Evolutionary conservation across 1,140 invertebrate genomes (phyloP), one percentile per base, ranked within the genome.

Genomic region (Trachelipus rathkii): DNA sequence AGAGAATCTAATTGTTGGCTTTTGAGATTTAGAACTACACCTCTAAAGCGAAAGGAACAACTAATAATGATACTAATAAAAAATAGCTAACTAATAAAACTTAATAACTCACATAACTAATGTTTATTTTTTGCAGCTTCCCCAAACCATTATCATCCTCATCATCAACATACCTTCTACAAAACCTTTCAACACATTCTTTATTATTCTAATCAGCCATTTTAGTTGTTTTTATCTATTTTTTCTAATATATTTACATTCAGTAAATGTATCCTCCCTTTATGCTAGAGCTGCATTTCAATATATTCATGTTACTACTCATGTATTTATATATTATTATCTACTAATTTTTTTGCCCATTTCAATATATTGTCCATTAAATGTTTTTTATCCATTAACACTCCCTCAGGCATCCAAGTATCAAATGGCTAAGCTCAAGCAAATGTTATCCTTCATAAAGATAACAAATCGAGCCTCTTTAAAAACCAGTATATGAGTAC

Each of bases 341-440:
- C n/a, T 6, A 33, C 33, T 33, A 33, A 33, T 33, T 33, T 33
- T 33, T 33, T 33, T 33, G 33, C 33, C 33, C 33, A 33, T 33
- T 33, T 33, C 33, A 33, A 33, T 3, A 33, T 33, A 33, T 33
- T 33, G 33, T 33, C 6, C 50, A 60, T 60, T 19, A 33, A 33
- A 33, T 60, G 19, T 60, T 60, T 60, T 15, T 19, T 60, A 19
- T 60, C 50, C 50, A 60, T n/a, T 23, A 33, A 70, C 23, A 70
- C 68, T 70, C 68, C 68, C 68, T 70, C 68, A 33, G 24, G 68
- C 68, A 70, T 70, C 68, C 68, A 70, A 70, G 68, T 70, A 70
- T 70, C 24, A 70, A 70, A 70, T 70, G 68, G 68, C 68, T 70
- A 70, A 70, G 68, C 68, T 70, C 68, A 70, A 21, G 23, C 21